Evolutionary conservation across 2,888 invertebrate species (phyloP), one percentile per base, ranked within the genome.

Genomic region (Eustalomyia histrio): DNA sequence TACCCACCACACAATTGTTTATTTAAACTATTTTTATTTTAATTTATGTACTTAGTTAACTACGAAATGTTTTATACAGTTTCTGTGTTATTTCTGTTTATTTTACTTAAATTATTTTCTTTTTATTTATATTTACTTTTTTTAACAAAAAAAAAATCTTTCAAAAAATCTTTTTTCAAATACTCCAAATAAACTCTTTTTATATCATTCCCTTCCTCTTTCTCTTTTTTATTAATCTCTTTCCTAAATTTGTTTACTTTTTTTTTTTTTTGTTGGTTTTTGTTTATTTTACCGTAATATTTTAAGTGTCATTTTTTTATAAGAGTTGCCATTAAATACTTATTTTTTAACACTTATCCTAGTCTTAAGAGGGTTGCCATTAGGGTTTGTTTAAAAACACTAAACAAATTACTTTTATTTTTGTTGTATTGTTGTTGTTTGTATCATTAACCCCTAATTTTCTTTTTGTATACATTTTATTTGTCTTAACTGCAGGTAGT

Each of bases 181-280:
- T 29, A 14, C 55, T 14, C 29, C 12, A 18, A 10, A 12, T 16
- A 18, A 18, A 10, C 10, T 58, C 33, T 33, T 18, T 2, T 58
- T n/a, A 10, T 33, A 2, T 58, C 24, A 29, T 29, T 29, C 29
- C 7, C 29, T 6, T n/a, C n/a, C 55, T 24, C 21, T 24, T 55
- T 29, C 21, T 29, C n/a, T 50, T 63, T 2, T 43, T 17, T 24
- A 35, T 8, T 58, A 17, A n/a, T 39, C 16, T 50, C 18, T 47
- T 43, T 65, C 33, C 29, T 57, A 2, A 10, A 55, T 67, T 75
- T 80, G 75, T 80, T 75, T 80, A 71, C 60, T 50, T 79, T 75
- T 53, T 61, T 53, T 53, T 50, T 79, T 75, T 53, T 61, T 53
- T 53, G 43, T 53, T 29, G 14, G 14, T 14, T 58, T 24, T 57